Evolutionary conservation across 2,888 invertebrate species (phyloP).

Genomic region (Polyommatus icarus): DNA sequence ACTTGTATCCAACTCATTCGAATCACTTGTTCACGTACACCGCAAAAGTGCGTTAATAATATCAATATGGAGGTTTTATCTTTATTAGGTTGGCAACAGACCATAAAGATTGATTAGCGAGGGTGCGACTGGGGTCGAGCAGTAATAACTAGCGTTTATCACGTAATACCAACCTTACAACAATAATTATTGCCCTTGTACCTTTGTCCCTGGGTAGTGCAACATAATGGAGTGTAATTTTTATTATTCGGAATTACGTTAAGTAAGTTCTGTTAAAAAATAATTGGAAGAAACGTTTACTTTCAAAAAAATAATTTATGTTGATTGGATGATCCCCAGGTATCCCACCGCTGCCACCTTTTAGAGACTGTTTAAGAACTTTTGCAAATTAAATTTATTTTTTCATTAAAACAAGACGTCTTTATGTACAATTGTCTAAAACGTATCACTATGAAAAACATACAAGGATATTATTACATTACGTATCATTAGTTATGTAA

Average conservation of each 20-base stretch:
- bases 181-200: neutral
- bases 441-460: too few relatives aligned
- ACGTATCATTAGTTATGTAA: too few relatives aligned
- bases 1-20: neutral
- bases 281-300: too few relatives aligned
- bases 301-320: too few relatives aligned
- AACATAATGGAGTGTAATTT: neutral
- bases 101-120: conserved; percentile 11
- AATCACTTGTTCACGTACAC: neutral
- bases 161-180: conserved; percentile 13
- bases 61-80: conserved; percentile 10
- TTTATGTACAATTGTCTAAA: neutral
- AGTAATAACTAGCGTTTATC: conserved; percentile 9
- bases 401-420: neutral
- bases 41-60: neutral
- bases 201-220: neutral
- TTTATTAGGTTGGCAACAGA: neutral
- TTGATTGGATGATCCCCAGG: too few relatives aligned
- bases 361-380: neutral
- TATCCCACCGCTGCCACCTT: too few relatives aligned
- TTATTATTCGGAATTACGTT: too few relatives aligned
- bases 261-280: too few relatives aligned
- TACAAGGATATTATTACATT: too few relatives aligned
- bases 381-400: neutral
- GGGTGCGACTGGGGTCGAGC: conserved; percentile 8